Evolutionary conservation across 2,888 invertebrate genomes (phyloP).

Genomic region (Pristionchus maxplancki): DNA sequence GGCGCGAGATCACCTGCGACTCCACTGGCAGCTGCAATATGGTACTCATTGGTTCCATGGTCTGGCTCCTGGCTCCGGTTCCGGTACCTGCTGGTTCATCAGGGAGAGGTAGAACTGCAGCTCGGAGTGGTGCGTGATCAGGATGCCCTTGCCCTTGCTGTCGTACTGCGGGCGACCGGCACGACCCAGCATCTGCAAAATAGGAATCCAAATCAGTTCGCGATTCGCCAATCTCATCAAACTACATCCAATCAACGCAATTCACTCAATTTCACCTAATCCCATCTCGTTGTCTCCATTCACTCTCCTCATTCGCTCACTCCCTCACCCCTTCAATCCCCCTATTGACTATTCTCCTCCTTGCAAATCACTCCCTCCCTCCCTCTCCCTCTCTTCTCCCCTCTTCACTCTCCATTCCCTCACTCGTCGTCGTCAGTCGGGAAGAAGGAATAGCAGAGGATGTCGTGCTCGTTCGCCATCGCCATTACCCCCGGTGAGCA

Average conservation of each 20-base stretch:
- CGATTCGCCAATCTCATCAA: background rate
- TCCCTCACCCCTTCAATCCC: background rate
- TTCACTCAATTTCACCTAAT: background rate
- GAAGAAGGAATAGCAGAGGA: background rate
- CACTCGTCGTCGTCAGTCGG: slow-evolving; percentile 6
- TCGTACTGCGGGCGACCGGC: slow-evolving; percentile 99
- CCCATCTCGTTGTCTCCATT: background rate
- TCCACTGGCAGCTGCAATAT: slow-evolving; percentile 88
- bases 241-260: background rate
- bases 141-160: slow-evolving; percentile 94
- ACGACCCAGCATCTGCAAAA: slow-evolving; percentile 89
- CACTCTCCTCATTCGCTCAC: background rate
- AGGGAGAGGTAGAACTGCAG: slow-evolving; percentile 97
- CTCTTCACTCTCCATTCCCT: slow-evolving; percentile 10
- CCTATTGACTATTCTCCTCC: background rate
- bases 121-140: slow-evolving; percentile 98
- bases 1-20: slow-evolving; percentile 92
- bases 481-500: slow-evolving; percentile 41
- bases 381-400: background rate
- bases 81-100: slow-evolving; percentile 89
- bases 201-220: background rate
- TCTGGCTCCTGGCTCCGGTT: background rate
- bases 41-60: background rate
- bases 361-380: background rate
- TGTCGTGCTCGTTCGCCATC: slow-evolving; percentile 40